Evolutionary conservation across 2,113 vertebrate genomes (phyloP), one percentile per base, ranked within the genome.

Genomic region (Cephalopterus ornatus): DNA sequence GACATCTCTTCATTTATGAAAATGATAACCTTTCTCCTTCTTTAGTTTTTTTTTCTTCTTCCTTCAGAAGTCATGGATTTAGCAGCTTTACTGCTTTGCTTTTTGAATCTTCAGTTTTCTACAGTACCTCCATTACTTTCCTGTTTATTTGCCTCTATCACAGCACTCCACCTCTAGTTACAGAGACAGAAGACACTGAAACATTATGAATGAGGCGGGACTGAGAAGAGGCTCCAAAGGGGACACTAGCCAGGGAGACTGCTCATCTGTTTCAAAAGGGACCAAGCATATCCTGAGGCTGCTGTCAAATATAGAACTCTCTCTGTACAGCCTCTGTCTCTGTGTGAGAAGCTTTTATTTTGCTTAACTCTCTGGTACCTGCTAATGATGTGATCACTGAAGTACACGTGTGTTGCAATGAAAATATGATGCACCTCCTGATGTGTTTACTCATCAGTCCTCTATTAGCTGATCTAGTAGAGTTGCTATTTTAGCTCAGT

Each of bases 221-320:
- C 79, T 88, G 59, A 88, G 79, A 92, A 66, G 42, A 81, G 44
- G 26, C 39, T 95, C 83, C 76, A 92, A 59, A 86, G 79, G 42
- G 52, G 30, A 27, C 42, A 47, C 21, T 55, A 88, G 47, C 72
- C 50, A 71, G 58, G 53, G 74, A 89, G 50, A 95, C 71, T 15
- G 19, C 11, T 84, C 8, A 4, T 75, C 58, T 94, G 28, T 95
- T 92, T 96, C 61, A 79, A 94, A 92, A 94, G 37, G 53, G 12
- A 88, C 46, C 58, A 89, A 55, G 42, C 17, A 15, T 46, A 58
- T 88, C 72, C 85, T 88, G 85, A 71, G 67, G 55, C 33, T 94
- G 85, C 84, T 92, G 92, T 88, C 93, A 97, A 96, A 93, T 94
- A 93, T 88, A 97, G 92, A 71, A 63, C n/a, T 80, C 42, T 8